phyloP scores from a whole-genome alignment of 2,888 invertebrate species.

The Mythimna vitellina region DNA sequence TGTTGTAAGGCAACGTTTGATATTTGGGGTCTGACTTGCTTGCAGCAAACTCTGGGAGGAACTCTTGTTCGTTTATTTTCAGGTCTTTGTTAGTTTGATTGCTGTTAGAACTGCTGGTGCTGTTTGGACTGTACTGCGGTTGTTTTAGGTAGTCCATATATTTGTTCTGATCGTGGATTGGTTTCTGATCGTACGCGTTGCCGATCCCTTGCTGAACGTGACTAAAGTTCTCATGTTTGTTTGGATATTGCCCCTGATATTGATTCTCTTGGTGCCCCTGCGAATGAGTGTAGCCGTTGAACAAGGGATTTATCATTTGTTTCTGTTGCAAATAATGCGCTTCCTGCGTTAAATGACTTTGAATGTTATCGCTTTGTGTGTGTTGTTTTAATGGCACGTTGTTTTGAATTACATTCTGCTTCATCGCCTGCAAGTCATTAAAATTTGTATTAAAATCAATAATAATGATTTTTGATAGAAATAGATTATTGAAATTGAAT shows the following conservation, averaged over 20 bases:
- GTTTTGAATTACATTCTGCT: conserved; percentile 88
- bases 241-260: conserved; percentile 83
- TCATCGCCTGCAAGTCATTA: conserved; percentile 80
- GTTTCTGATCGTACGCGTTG: conserved; percentile 87
- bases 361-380: conserved; percentile 87
- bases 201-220: conserved; percentile 88
- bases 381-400: conserved; percentile 90
- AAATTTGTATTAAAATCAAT: not conserved
- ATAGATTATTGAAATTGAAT: conserved; percentile 13
- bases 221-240: conserved; percentile 83
- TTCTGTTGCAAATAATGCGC: conserved; percentile 90
- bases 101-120: conserved; percentile 88
- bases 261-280: conserved; percentile 82
- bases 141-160: conserved; percentile 88
- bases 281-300: conserved; percentile 84
- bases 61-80: conserved; percentile 90
- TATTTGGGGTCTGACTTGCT: conserved; percentile 97
- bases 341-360: conserved; percentile 87
- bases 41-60: conserved; percentile 93
- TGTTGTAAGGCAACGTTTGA: conserved; percentile 97
- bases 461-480: not conserved
- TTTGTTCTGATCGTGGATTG: conserved; percentile 87
- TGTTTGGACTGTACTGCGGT: conserved; percentile 91
- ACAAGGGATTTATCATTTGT: conserved; percentile 88
- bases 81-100: conserved; percentile 87